phyloP scores from a whole-genome alignment of 2,113 vertebrate genomes.

The Tragelaphus strepsiceros region DNA sequence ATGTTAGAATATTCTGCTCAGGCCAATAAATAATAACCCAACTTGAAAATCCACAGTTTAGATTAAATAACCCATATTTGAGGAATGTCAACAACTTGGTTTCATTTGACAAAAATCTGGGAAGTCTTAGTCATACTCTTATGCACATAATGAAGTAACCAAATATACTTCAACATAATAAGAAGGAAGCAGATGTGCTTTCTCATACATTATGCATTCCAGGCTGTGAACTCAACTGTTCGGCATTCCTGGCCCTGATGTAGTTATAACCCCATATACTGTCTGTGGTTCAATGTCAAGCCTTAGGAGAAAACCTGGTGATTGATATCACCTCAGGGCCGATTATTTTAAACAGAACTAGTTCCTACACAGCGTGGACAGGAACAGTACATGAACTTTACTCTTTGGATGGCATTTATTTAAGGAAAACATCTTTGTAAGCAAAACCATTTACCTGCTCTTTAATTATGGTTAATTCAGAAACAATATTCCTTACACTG shows the following conservation, averaged over 20 bases:
- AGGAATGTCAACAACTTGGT: conserved; percentile 6
- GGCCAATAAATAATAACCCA: conserved; percentile 5
- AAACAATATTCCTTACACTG: conserved; percentile 90
- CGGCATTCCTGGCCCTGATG: neutral
- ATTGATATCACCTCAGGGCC: neutral
- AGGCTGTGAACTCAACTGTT: neutral
- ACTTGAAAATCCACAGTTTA: conserved; percentile 20
- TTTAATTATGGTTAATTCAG: conserved; percentile 90
- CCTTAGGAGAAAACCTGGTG: neutral
- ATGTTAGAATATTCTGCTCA: neutral
- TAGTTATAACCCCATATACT: neutral
- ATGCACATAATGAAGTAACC: neutral
- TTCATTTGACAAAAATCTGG: neutral
- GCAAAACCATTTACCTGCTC: conserved; percentile 82
- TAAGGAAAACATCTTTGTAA: neutral
- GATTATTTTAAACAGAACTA: neutral
- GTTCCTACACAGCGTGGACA: neutral
- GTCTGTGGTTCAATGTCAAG: neutral
- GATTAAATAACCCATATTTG: conserved; percentile 8
- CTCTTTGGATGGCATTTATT: neutral
- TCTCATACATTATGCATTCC: neutral
- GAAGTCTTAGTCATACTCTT: neutral
- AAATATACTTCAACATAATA: neutral
- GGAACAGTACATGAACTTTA: neutral
- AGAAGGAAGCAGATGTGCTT: neutral